Base-by-base conservation (phyloP, 2,888 invertebrate genomes). In the Margaritifera margaritifera region DNA sequence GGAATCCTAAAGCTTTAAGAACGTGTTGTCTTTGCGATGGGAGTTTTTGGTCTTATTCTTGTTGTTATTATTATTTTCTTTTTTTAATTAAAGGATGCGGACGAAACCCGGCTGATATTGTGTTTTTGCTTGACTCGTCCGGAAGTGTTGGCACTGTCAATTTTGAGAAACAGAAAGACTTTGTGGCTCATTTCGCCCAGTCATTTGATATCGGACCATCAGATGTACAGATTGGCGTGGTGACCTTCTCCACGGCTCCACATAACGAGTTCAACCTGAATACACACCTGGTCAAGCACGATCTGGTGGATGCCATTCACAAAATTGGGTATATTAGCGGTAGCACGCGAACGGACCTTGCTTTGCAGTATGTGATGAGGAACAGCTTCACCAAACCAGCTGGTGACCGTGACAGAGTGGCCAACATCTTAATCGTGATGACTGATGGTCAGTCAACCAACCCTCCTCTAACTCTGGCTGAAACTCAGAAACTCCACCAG, bases 301-400 rank as follows among this genome's bases (percentile, higher is more conserved):
- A 71, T 18, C 60, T 84, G 15, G 64, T 80, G 6, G 68, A 68
- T 27, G 84, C 83, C 22, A 78, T 86, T 27, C 68, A 78, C 22
- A 62, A 69, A 18, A 80, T 84, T n/a, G 79, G 77, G 0, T 86
- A 85, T 69, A 75, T 78, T 51, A 63, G 77, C 2, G 85, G 85
- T n/a, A 79, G 80, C 62, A 87, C 87, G 4, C 78, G 83, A 71
- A 86, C 85, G 11, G 82, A 84, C 62, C 73, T 78, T 19, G 87
- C 84, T n/a, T 71, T 87, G 27, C 75, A 80, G 56, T 82, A 80
- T 66, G 80, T 83, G 18, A 76, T 74, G 51, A 71, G 69, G 15
- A 77, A 82, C 68, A 78, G 77, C 58, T 83, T 85, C 71, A 83
- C 79, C 0, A 65, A 74, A n/a, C 74, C 80, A 51, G 73, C 80